phyloP scores from a whole-genome alignment of 2,113 vertebrate genomes.

The Lasiurus cinereus region DNA sequence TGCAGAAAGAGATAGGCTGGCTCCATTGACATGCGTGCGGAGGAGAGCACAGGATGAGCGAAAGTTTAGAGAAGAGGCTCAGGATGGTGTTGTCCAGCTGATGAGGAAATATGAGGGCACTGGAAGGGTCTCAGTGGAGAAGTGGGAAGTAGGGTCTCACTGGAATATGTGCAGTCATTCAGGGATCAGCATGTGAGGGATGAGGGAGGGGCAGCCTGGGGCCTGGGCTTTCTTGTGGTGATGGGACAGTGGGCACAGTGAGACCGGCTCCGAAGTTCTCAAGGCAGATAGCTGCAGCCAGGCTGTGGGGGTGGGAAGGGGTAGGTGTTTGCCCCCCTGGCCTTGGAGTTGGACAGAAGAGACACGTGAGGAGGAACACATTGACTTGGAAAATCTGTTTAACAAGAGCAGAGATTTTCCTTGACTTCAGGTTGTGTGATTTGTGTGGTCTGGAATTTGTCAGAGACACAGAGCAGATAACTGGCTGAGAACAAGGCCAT shows the following conservation, averaged over 20 bases:
- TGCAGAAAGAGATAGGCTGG: not conserved
- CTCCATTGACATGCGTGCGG: not conserved
- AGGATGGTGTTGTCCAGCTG: not conserved
- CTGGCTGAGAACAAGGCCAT: not conserved
- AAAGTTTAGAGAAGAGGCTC: not conserved
- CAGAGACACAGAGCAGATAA: not conserved
- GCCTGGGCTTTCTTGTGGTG: not conserved
- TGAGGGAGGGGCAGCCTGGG: not conserved
- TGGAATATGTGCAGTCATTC: not conserved
- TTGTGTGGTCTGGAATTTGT: slow-evolving; percentile 9
- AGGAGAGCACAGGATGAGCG: not conserved
- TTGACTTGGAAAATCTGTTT: not conserved
- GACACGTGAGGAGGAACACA: not conserved
- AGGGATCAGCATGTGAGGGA: not conserved
- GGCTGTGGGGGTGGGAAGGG: not conserved
- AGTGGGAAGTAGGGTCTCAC: not conserved
- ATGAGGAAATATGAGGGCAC: not conserved
- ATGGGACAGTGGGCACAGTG: not conserved
- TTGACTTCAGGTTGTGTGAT: not conserved
- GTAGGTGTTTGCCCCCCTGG: not conserved
- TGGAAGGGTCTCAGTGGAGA: not conserved
- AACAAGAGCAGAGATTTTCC: not conserved
- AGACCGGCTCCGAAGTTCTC: not conserved
- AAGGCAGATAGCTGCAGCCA: not conserved
- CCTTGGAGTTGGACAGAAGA: not conserved